Conservation (phyloP, 1,140 invertebrate genomes). For the Drosophila aff. region DNA sequence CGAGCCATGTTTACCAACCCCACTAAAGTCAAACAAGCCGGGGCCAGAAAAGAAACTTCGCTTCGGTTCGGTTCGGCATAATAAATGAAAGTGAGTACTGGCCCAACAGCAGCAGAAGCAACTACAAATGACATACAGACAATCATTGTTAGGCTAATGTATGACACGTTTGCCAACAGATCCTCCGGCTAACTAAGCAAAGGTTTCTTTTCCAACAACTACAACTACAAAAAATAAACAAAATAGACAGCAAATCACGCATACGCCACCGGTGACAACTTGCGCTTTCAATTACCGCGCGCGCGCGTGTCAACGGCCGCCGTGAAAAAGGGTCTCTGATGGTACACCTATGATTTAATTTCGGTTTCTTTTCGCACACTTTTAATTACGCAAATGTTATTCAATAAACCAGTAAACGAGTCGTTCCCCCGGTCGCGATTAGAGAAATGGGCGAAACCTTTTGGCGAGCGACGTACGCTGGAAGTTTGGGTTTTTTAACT, state of each 20-base stretch:
- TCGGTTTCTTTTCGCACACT: conserved; percentile 56
- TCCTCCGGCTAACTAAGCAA: conserved; percentile 3
- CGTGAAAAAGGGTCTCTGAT: conserved; percentile 33
- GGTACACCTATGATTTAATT: conserved; percentile 69
- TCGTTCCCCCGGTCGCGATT: conserved; percentile 20
- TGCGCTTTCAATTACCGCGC: conserved; percentile 62
- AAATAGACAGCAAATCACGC: conserved; percentile 53
- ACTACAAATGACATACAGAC: conserved; percentile 45
- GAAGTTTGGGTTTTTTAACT: background rate
- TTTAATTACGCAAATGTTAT: conserved; percentile 81
- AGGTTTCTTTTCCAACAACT: conserved; percentile 13
- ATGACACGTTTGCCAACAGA: conserved; percentile 70
- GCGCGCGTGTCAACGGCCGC: conserved; percentile 70
- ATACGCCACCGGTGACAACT: conserved; percentile 56
- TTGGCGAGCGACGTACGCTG: background rate
- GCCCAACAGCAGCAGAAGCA: conserved; percentile 43
- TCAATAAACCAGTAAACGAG: conserved; percentile 57
- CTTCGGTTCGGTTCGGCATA: conserved; percentile 32
- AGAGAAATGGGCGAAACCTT: conserved; percentile 63
- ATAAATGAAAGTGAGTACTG: conserved; percentile 77
- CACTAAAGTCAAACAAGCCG: conserved; percentile 37
- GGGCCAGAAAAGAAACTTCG: conserved; percentile 64
- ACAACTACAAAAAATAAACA: conserved; percentile 2
- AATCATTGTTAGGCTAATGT: conserved; percentile 74
- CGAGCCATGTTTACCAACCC: conserved; percentile 53